These are phyloP conservation scores for Drosophila kuntzei DNA, from an alignment of 2,888 invertebrate species.

Conservation along the genomic window DNA sequence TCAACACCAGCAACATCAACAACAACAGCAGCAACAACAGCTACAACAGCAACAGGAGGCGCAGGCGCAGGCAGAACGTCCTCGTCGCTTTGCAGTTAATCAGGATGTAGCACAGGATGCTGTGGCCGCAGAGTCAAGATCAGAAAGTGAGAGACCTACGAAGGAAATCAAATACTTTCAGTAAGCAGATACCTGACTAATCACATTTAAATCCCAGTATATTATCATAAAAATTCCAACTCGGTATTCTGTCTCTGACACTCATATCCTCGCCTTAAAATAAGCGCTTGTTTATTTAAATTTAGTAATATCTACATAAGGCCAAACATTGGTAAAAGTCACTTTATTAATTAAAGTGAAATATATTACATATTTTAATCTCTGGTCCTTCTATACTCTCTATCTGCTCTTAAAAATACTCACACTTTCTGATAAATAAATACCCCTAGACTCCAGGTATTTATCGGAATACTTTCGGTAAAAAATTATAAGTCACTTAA, in stretches of 20 bases:
- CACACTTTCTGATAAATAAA: too few relatives aligned
- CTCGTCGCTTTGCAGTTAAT: slow-evolving; percentile 47
- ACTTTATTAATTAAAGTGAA: neutral
- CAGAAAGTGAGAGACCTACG: slow-evolving; percentile 2
- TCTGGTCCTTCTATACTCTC: too few relatives aligned
- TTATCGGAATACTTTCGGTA: too few relatives aligned
- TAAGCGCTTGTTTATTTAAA: neutral
- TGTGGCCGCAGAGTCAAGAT: slow-evolving; percentile 45
- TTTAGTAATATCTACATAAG: neutral
- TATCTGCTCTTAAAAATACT: too few relatives aligned
- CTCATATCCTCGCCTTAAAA: neutral
- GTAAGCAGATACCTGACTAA: slow-evolving; percentile 59
- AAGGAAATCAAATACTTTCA: slow-evolving; percentile 78
- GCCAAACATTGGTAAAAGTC: neutral
- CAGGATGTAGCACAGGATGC: slow-evolving; percentile 32
- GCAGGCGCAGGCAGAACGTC: slow-evolving; percentile 38
- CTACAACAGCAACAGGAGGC: neutral
- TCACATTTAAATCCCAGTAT: too few relatives aligned
- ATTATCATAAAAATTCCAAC: neutral
- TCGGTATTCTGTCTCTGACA: neutral
- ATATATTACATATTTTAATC: too few relatives aligned
- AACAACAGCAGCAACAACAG: slow-evolving; percentile 36
- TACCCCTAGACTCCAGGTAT: too few relatives aligned
- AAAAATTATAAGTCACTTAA: too few relatives aligned
- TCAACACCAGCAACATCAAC: slow-evolving; percentile 41